A percentile compares a stretch with the other conserved stretches of the same genome.
These are phyloP conservation scores for Rana temporaria DNA, from an alignment of 2,113 vertebrate genomes.

Conservation along the genomic window DNA sequence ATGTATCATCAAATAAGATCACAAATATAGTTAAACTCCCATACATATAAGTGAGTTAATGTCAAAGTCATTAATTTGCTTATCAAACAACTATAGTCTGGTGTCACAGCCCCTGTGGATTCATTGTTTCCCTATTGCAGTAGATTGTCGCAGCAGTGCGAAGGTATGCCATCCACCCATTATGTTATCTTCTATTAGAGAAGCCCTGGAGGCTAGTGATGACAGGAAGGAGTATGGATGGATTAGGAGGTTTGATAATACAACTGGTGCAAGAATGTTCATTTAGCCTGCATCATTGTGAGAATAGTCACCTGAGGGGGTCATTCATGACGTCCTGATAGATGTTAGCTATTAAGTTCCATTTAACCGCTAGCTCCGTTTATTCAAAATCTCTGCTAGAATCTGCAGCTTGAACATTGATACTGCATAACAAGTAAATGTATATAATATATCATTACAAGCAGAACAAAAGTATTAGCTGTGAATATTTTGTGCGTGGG, in stretches of 20 bases:
- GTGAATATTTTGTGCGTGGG: not conserved
- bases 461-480: not conserved
- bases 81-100: too few relatives aligned
- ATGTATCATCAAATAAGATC: too few relatives aligned
- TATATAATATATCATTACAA: slow-evolving; percentile 22
- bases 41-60: too few relatives aligned
- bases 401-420: slow-evolving; percentile 11
- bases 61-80: too few relatives aligned
- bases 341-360: slow-evolving; percentile 40
- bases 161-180: not conserved
- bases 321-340: slow-evolving; percentile 34
- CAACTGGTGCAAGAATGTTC: slow-evolving; percentile 32
- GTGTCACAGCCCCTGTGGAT: too few relatives aligned
- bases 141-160: not conserved
- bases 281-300: slow-evolving; percentile 31
- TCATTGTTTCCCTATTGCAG: too few relatives aligned
- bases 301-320: slow-evolving; percentile 32
- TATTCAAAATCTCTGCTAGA: slow-evolving; percentile 20
- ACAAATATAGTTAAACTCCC: too few relatives aligned
- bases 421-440: not conserved
- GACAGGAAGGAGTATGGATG: slow-evolving; percentile 14
- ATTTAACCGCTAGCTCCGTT: slow-evolving; percentile 32
- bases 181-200: slow-evolving; percentile 6
- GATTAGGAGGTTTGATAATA: slow-evolving; percentile 1
- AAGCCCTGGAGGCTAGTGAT: slow-evolving; percentile 8